These are phyloP conservation scores for Eubasilissa splendida DNA, from an alignment of 2,888 invertebrate genomes.

Conservation along the genomic window DNA sequence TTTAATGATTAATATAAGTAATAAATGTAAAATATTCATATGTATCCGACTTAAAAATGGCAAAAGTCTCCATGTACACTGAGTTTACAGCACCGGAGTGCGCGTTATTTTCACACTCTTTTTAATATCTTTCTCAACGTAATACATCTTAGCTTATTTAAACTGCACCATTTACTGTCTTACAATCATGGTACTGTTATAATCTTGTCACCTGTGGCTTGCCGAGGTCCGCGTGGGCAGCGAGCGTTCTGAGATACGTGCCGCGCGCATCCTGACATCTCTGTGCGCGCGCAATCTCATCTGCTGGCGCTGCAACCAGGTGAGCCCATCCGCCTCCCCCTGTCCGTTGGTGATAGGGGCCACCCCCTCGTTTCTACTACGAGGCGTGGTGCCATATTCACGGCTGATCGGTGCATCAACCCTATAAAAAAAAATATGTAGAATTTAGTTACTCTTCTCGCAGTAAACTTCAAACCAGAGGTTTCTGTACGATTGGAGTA, in stretches of 20 bases:
- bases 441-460: neutral
- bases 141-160: too few relatives aligned
- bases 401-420: slow-evolving; percentile 33
- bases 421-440: slow-evolving; percentile 31
- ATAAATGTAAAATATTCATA: too few relatives aligned
- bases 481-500: too few relatives aligned
- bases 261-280: slow-evolving; percentile 82
- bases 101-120: too few relatives aligned
- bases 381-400: slow-evolving; percentile 33
- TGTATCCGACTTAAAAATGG: too few relatives aligned
- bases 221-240: slow-evolving; percentile 67
- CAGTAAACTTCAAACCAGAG: too few relatives aligned
- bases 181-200: too few relatives aligned
- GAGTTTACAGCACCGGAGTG: too few relatives aligned
- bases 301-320: slow-evolving; percentile 89
- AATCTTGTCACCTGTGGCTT: slow-evolving; percentile 66
- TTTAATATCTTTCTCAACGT: too few relatives aligned
- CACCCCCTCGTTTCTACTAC: slow-evolving; percentile 9
- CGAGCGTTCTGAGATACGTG: slow-evolving; percentile 79
- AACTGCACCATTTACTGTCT: too few relatives aligned
- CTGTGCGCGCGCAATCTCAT: slow-evolving; percentile 84
- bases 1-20: too few relatives aligned
- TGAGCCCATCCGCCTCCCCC: slow-evolving; percentile 68
- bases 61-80: too few relatives aligned
- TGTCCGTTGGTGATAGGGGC: slow-evolving; percentile 21